Conservation (phyloP, 2,113 vertebrate genomes). For the Capreolus pygargus region DNA sequence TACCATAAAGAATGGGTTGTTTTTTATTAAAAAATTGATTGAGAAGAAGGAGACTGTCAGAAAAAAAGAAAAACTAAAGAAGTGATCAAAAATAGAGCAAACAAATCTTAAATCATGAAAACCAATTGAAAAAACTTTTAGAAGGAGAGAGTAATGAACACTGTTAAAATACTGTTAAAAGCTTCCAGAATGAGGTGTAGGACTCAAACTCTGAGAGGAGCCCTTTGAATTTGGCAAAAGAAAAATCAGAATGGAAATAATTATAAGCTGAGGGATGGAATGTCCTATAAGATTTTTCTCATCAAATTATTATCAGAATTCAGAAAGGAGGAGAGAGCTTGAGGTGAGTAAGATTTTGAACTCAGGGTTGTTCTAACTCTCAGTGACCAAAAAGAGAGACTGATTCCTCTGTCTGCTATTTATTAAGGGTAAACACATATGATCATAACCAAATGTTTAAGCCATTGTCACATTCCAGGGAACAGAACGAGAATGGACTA, state of each 20-base stretch:
- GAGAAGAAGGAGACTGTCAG: neutral
- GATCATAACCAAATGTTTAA: constrained; percentile 11
- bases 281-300: neutral
- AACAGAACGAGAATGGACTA: constrained; percentile 46
- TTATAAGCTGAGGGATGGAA: neutral
- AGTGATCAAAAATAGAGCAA: neutral
- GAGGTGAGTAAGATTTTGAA: neutral
- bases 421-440: neutral
- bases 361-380: neutral
- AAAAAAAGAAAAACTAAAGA: neutral
- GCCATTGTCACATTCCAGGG: constrained; percentile 36
- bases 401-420: neutral
- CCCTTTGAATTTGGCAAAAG: neutral
- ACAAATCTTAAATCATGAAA: neutral
- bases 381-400: neutral
- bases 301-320: neutral
- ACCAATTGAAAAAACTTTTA: neutral
- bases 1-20: neutral
- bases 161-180: neutral
- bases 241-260: neutral
- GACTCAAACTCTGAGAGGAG: neutral
- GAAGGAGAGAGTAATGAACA: neutral
- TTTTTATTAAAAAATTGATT: neutral
- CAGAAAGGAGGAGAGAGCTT: neutral
- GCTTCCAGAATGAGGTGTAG: neutral